These are phyloP conservation scores for Scaptomyza reducta DNA, from an alignment of 2,888 invertebrate genomes.

Conservation along the genomic window DNA sequence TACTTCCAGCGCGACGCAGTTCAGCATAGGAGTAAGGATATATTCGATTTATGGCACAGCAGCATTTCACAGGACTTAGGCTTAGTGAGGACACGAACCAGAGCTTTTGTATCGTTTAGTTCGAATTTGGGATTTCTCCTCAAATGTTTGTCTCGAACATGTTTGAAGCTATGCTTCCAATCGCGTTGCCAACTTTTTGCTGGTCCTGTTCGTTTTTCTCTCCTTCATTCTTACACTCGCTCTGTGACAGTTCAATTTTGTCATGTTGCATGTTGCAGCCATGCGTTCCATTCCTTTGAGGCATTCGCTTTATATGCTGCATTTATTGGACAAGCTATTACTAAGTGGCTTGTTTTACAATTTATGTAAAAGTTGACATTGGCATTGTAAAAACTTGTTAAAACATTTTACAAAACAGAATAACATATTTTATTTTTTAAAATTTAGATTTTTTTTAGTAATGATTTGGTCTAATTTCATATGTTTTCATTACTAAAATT, in stretches of 20 bases:
- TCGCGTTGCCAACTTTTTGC: constrained; percentile 32
- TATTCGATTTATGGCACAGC: constrained; percentile 7
- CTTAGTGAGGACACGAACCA: constrained; percentile 48
- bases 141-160: constrained; percentile 32
- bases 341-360: not conserved
- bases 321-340: constrained; percentile 13
- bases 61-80: not conserved
- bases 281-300: constrained; percentile 10
- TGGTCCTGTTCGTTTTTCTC: not conserved
- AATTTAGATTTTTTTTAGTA: no score
- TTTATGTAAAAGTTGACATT: not conserved
- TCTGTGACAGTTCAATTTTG: constrained; percentile 38
- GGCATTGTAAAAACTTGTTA: not conserved
- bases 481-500: no score
- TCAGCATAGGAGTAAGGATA: constrained; percentile 20
- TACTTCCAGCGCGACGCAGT: constrained; percentile 18
- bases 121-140: constrained; percentile 22
- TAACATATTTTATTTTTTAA: no score
- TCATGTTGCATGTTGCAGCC: constrained; percentile 7
- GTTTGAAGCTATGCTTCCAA: constrained; percentile 22
- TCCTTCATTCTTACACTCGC: not conserved
- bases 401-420: no score
- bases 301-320: not conserved
- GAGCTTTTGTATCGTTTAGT: constrained; percentile 25
- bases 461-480: no score